These are phyloP conservation scores for Carduelis carduelis DNA, from an alignment of 2,797 vertebrate genomes.

Conservation along the genomic window DNA sequence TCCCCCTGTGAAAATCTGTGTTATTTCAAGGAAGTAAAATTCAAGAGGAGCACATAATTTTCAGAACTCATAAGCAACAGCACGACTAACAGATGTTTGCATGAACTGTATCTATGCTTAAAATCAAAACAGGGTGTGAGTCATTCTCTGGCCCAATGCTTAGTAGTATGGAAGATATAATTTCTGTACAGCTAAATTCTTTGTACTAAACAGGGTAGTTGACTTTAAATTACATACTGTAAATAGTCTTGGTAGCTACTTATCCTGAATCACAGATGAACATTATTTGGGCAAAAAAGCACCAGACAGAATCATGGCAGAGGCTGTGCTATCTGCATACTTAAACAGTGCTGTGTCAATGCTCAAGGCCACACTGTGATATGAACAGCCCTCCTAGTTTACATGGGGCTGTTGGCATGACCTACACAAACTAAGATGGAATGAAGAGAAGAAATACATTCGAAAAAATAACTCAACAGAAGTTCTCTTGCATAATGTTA, in stretches of 20 bases:
- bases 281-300: background rate
- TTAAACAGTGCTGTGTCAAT: background rate
- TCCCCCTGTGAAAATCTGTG: background rate
- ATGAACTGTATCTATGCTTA: background rate
- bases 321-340: rapidly evolving
- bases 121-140: background rate
- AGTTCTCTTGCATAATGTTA: background rate
- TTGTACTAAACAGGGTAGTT: background rate
- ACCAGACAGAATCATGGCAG: background rate
- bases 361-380: background rate
- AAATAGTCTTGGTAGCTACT: background rate
- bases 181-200: background rate
- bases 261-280: background rate
- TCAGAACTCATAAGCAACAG: background rate
- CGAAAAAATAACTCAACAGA: background rate
- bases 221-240: background rate
- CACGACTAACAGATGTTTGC: background rate
- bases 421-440: background rate
- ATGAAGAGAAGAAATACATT: background rate
- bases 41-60: background rate
- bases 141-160: rapidly evolving
- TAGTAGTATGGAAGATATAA: background rate
- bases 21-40: background rate
- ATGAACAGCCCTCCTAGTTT: background rate
- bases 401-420: background rate